Base-by-base conservation (phyloP, 2,113 vertebrate species). In the Talpa occidentalis region DNA sequence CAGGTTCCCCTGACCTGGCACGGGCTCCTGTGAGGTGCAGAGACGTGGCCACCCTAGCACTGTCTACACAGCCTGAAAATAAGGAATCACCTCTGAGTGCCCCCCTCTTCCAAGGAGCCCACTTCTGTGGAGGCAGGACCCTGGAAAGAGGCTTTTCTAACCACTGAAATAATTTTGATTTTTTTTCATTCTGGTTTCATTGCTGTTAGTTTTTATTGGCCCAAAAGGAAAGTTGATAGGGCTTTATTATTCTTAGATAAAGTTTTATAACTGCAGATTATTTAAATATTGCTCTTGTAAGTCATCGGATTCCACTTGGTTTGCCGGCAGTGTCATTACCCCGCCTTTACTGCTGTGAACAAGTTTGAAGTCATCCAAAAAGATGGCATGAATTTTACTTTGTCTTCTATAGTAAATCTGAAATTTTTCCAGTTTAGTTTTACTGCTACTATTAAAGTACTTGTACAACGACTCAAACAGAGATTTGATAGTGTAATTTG, bases 241-340 rank as follows among this genome's bases (percentile, higher is more conserved):
- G 21, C 72, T 95, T 74, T 80, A 67, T 84, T 81, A 91, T 77
- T 80, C 73, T 73, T 44, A 64, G 60, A 85, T 76, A 64, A 66
- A 7, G 17, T 85, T 96, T 81, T 86, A 32, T 77, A 73, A 62
- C 3, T 77, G 4, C 24, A 64, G 54, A 72, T 83, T 78, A 84
- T 67, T 88, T 80, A 64, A 64, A 77, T 54, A 14, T 49, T 67
- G 78, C 44, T 90, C 26, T 73, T 24, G 85, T 54, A 54, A 81
- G 32, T 42, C 72, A 83, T 69, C 5, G 44, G 64, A 72, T 49
- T 28, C 72, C 26, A 3, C 64, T 72, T 59, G 66, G n/a, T 81
- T 91, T 88, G 47, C 22, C 49, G 16, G 40, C 19, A 64, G 28
- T 26, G 0, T 24, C 47, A 37, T 62, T 56, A n/a, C 44, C 0